Percentiles rank a stretch among this genome's conserved stretches.
These are phyloP conservation scores for Balaeniceps rex DNA, from an alignment of 2,113 vertebrate species.

Conservation along the genomic window DNA sequence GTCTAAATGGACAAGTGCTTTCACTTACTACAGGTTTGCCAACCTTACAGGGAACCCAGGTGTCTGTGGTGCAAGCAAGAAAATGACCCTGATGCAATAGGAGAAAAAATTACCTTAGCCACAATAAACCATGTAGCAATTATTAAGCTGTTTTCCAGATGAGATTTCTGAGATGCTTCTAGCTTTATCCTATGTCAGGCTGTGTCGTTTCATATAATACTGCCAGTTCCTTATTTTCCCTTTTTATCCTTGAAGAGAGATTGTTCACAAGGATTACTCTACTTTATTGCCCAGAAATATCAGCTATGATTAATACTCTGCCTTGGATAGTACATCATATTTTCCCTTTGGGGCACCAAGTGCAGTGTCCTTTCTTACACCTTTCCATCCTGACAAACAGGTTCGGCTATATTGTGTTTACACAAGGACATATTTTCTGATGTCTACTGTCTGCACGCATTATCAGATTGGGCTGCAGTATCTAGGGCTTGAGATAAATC, in stretches of 20 bases:
- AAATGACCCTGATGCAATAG: background rate
- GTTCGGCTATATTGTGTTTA: constrained; percentile 76
- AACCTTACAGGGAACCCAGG: background rate
- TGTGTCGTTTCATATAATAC: constrained; percentile 32
- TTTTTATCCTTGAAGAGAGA: constrained; percentile 76
- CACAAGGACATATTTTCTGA: constrained; percentile 68
- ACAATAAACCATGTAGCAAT: constrained; percentile 21
- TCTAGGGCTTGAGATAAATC: constrained; percentile 51
- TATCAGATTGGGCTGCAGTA: constrained; percentile 59
- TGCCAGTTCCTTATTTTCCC: constrained; percentile 63
- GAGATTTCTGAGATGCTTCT: constrained; percentile 29
- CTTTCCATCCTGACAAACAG: constrained; percentile 73
- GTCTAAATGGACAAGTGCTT: constrained; percentile 34
- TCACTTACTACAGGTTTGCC: constrained; percentile 10
- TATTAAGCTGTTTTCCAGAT: constrained; percentile 44
- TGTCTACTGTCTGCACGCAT: constrained; percentile 46
- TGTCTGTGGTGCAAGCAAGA: background rate
- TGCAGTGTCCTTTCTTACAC: constrained; percentile 67
- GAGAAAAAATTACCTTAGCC: constrained; percentile 45
- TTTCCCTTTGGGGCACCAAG: constrained; percentile 49
- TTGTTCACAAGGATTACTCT: constrained; percentile 71
- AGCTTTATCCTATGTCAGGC: constrained; percentile 11
- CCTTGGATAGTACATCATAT: constrained; percentile 70
- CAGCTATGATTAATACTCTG: constrained; percentile 76
- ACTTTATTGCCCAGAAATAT: constrained; percentile 77